These are phyloP conservation scores for Orthonychiurus folsomi DNA, from an alignment of 2,888 invertebrate genomes.

Conservation along the genomic window DNA sequence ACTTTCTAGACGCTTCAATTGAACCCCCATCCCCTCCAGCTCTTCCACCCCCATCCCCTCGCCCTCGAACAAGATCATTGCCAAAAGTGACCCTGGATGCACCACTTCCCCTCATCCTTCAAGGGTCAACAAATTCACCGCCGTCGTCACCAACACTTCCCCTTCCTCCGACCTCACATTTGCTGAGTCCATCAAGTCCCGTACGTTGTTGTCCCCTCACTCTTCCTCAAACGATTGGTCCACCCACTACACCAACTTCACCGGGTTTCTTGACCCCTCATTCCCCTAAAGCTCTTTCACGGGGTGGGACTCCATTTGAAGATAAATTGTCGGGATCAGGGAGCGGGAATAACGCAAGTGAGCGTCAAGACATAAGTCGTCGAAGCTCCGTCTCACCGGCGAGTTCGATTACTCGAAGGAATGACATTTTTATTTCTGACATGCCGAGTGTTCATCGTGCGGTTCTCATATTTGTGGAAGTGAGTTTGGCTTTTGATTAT, in stretches of 20 bases:
- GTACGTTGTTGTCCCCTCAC: conserved; percentile 42
- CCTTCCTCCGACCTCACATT: conserved; percentile 34
- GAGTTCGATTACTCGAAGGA: conserved; percentile 42
- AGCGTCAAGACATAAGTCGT: conserved; percentile 41
- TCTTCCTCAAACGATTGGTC: conserved; percentile 36
- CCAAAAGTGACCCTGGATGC: conserved; percentile 46
- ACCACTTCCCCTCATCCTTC: conserved; percentile 43
- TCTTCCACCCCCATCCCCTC: conserved; percentile 41
- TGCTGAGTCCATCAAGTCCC: conserved; percentile 40
- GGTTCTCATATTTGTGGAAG: conserved; percentile 45
- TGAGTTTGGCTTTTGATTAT: conserved; percentile 34
- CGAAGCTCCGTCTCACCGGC: conserved; percentile 44
- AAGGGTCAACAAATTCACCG: conserved; percentile 40
- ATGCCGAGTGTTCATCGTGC: conserved; percentile 45
- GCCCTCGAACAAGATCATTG: conserved; percentile 47
- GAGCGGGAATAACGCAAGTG: conserved; percentile 18
- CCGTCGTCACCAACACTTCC: conserved; percentile 38
- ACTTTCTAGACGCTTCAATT: conserved; percentile 44
- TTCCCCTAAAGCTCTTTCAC: conserved; percentile 36
- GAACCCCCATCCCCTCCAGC: conserved; percentile 43
- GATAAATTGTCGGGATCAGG: conserved; percentile 25
- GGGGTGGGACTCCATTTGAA: conserved; percentile 34
- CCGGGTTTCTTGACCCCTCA: conserved; percentile 38
- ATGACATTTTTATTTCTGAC: conserved; percentile 44
- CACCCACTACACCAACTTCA: conserved; percentile 36